A percentile compares a stretch with the other conserved stretches of the same genome.
Evolutionary conservation across 2,888 invertebrate species (phyloP).

Genomic region (Notodonta dromedarius): DNA sequence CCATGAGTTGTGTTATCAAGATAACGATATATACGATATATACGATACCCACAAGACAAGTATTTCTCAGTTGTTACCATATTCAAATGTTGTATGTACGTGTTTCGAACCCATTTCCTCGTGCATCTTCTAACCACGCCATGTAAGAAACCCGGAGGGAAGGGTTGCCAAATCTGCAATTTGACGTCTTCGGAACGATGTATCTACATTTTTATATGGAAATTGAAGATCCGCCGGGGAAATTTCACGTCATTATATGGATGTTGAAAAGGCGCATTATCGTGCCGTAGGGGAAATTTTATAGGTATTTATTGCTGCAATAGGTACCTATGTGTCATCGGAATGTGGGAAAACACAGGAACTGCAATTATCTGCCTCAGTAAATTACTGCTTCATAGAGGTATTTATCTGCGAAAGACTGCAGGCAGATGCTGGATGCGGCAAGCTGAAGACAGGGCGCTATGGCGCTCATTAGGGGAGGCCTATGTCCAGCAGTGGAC

Average conservation of each 20-base stretch:
- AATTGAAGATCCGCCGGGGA: slow-evolving; percentile 11
- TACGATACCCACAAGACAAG: too few relatives aligned
- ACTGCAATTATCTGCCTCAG: too few relatives aligned
- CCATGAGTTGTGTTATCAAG: too few relatives aligned
- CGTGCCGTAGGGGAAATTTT: background rate
- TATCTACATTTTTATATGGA: slow-evolving; percentile 13
- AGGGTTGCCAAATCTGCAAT: slow-evolving; percentile 16
- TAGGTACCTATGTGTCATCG: too few relatives aligned
- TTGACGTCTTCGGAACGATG: slow-evolving; percentile 8
- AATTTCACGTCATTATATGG: slow-evolving; percentile 10
- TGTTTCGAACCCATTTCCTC: background rate
- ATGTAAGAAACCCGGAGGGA: slow-evolving; percentile 8
- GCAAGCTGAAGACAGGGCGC: too few relatives aligned
- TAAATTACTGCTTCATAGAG: too few relatives aligned
- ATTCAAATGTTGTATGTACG: slow-evolving; percentile 13
- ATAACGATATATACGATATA: too few relatives aligned
- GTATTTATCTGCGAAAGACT: too few relatives aligned
- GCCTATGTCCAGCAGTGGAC: too few relatives aligned
- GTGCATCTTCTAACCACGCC: slow-evolving; percentile 5
- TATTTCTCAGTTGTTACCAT: slow-evolving; percentile 6
- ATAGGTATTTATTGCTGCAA: slow-evolving; percentile 3
- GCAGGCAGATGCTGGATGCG: too few relatives aligned
- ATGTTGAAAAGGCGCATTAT: slow-evolving; percentile 8
- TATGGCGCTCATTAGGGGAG: too few relatives aligned
- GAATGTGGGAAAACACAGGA: too few relatives aligned